These are phyloP conservation scores for Melopsittacus undulatus DNA, from an alignment of 2,797 vertebrate genomes.

Conservation along the genomic window DNA sequence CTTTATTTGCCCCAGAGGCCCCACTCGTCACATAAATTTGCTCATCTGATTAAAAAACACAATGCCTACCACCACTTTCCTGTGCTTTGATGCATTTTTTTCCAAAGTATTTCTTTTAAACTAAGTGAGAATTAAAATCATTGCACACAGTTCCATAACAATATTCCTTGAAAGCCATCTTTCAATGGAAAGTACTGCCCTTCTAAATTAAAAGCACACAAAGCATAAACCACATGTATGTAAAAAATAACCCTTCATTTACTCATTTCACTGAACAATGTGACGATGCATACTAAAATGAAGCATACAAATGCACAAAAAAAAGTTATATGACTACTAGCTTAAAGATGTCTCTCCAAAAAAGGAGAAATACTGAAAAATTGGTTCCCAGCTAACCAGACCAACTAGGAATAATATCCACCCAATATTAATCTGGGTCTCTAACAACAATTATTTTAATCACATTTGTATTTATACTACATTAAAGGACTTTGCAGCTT, in stretches of 20 bases:
- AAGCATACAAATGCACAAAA: not conserved
- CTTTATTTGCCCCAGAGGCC: slow-evolving; percentile 55
- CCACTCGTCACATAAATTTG: not conserved
- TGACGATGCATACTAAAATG: slow-evolving; percentile 21
- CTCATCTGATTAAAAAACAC: slow-evolving; percentile 30
- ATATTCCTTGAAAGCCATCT: slow-evolving; percentile 50
- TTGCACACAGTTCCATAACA: slow-evolving; percentile 34
- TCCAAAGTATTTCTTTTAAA: slow-evolving; percentile 63
- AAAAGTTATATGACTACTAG: not conserved
- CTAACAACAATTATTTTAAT: not conserved
- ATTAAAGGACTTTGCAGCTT: not conserved
- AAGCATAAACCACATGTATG: slow-evolving; percentile 21
- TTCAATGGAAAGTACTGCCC: slow-evolving; percentile 52
- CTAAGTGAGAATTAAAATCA: slow-evolving; percentile 65
- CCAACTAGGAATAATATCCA: slow-evolving; percentile 25
- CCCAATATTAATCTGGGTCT: not conserved
- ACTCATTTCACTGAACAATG: slow-evolving; percentile 48
- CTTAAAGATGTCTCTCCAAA: not conserved
- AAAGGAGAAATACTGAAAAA: slow-evolving; percentile 20
- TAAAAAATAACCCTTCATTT: slow-evolving; percentile 46
- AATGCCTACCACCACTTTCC: slow-evolving; percentile 45
- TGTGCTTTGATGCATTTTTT: slow-evolving; percentile 50
- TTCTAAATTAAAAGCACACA: slow-evolving; percentile 54
- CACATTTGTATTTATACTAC: not conserved
- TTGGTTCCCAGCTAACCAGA: not conserved